Evolutionary conservation across 2,888 invertebrate species (phyloP).

Genomic region (Pterostichus madidus): DNA sequence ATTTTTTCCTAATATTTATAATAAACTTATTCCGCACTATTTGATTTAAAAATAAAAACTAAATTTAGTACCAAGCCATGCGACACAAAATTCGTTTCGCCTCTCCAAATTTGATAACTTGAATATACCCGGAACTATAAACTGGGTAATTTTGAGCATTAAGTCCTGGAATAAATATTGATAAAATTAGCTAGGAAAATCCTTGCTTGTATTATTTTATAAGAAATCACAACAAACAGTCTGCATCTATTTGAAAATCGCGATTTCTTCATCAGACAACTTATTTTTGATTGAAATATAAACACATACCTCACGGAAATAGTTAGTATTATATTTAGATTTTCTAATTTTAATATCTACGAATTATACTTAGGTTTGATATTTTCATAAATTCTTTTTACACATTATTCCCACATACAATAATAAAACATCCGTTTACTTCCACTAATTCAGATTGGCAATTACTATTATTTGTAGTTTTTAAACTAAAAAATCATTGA

Average conservation of each 20-base stretch:
- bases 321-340: conserved; percentile 23
- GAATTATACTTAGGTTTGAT: not conserved
- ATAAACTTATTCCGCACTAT: too few relatives aligned
- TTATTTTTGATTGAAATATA: conserved; percentile 54
- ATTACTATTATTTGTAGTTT: not conserved
- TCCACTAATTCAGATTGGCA: not conserved
- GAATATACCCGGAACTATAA: conserved; percentile 36
- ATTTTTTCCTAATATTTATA: too few relatives aligned
- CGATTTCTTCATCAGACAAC: conserved; percentile 46
- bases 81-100: too few relatives aligned
- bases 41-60: too few relatives aligned
- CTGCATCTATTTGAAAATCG: conserved; percentile 36
- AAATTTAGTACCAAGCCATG: too few relatives aligned
- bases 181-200: conserved; percentile 29
- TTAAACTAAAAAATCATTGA: not conserved
- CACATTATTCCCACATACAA: not conserved
- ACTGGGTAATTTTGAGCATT: conserved; percentile 25
- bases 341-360: conserved; percentile 35
- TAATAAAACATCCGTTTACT: not conserved
- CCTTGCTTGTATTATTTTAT: conserved; percentile 48
- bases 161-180: conserved; percentile 32
- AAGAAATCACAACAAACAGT: conserved; percentile 33
- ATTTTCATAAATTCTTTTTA: not conserved
- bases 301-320: conserved; percentile 43
- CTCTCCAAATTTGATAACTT: not conserved